Evolutionary conservation across 2,888 invertebrate species (phyloP).

Genomic region (Phrixothrix hirtus): DNA sequence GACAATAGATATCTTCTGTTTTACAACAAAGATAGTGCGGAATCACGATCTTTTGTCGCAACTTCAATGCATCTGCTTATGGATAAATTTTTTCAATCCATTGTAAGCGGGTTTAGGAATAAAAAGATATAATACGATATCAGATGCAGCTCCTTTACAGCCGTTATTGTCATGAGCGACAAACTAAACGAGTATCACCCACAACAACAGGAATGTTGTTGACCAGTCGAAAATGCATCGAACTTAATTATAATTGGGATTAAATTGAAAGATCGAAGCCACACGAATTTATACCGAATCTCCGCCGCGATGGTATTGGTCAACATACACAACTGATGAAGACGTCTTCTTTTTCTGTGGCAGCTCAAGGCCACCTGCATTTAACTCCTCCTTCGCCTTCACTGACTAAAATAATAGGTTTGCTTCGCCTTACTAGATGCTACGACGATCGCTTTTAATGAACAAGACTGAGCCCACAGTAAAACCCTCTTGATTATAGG

Average conservation of each 20-base stretch:
- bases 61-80: slow-evolving; percentile 43
- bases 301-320: slow-evolving; percentile 33
- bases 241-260: slow-evolving; percentile 34
- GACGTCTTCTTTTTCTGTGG: slow-evolving; percentile 50
- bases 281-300: slow-evolving; percentile 20
- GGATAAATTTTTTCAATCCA: slow-evolving; percentile 31
- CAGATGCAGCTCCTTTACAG: slow-evolving; percentile 15
- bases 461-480: slow-evolving; percentile 2
- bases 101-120: slow-evolving; percentile 34
- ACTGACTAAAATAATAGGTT: slow-evolving; percentile 44
- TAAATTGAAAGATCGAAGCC: slow-evolving; percentile 28
- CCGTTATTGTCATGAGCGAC: slow-evolving; percentile 2
- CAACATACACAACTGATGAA: slow-evolving; percentile 42
- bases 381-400: slow-evolving; percentile 26
- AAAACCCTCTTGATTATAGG: not conserved
- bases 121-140: slow-evolving; percentile 37
- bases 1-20: slow-evolving; percentile 50
- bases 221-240: slow-evolving; percentile 28
- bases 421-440: slow-evolving; percentile 28
- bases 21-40: slow-evolving; percentile 50
- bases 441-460: slow-evolving; percentile 11
- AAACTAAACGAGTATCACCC: slow-evolving; percentile 30
- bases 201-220: slow-evolving; percentile 20
- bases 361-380: slow-evolving; percentile 52
- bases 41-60: slow-evolving; percentile 52